Conservation (phyloP, 1,140 invertebrate species). For the Nasonia vitripennis region DNA sequence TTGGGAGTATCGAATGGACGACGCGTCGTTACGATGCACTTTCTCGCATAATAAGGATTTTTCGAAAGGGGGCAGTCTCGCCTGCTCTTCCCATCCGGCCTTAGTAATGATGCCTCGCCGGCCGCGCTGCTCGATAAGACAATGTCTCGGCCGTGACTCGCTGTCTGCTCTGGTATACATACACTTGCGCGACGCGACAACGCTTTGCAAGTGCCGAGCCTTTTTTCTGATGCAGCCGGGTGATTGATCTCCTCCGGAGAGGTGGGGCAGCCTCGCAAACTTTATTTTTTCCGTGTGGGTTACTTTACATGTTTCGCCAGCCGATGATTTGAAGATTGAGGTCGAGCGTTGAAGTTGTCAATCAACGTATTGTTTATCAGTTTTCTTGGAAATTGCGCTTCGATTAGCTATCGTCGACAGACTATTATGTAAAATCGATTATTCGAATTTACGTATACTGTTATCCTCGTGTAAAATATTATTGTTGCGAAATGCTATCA, state of each 20-base stretch:
- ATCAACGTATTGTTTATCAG: no score
- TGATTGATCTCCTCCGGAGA: conserved; percentile 14
- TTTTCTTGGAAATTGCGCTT: no score
- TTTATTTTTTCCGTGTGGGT: no score
- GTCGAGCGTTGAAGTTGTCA: no score
- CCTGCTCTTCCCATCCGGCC: conserved; percentile 13
- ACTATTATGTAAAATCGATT: no score
- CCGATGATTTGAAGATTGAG: no score
- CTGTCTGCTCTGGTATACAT: no score
- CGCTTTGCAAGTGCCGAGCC: background rate
- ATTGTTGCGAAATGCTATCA: no score
- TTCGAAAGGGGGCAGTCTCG: conserved; percentile 20
- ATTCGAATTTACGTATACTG: no score
- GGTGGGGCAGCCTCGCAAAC: background rate
- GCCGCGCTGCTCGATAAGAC: conserved; percentile 35
- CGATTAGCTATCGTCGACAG: no score
- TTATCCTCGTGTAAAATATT: no score
- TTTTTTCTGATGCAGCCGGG: background rate
- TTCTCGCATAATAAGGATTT: conserved; percentile 38
- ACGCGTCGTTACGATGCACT: conserved; percentile 44
- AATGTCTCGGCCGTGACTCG: conserved; percentile 39
- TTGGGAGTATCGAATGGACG: conserved; percentile 40
- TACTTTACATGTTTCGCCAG: no score
- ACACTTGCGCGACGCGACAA: background rate
- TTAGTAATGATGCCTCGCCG: conserved; percentile 22